A percentile compares a stretch with the other conserved stretches of the same genome.
These are phyloP conservation scores for Meandrusa payeni DNA, from an alignment of 2,888 invertebrate species.

Conservation along the genomic window DNA sequence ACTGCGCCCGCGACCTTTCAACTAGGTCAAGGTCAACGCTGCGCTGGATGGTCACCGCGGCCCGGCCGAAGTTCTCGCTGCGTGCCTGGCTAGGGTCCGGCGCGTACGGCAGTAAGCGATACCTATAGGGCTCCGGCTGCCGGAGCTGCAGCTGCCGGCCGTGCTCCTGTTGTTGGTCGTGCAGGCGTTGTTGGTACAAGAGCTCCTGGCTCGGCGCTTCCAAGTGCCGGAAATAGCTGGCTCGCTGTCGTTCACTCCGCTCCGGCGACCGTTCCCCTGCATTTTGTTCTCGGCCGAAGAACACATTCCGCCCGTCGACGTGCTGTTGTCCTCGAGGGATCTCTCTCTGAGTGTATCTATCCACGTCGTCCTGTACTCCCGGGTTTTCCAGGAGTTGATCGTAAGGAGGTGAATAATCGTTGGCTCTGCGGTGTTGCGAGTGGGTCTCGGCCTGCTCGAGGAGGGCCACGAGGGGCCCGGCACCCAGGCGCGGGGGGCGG, in stretches of 20 bases:
- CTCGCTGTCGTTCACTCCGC: constrained; percentile 28
- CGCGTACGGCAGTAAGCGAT: constrained; percentile 42
- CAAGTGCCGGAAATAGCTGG: constrained; percentile 19
- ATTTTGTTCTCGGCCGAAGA: constrained; percentile 28
- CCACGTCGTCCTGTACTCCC: constrained; percentile 26
- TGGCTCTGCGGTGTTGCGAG: constrained; percentile 59
- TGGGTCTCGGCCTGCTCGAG: constrained; percentile 33
- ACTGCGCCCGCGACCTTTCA: constrained; percentile 39
- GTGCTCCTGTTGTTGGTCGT: constrained; percentile 40
- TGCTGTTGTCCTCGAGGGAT: constrained; percentile 29
- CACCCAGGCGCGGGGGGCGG: constrained; percentile 51
- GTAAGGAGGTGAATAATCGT: constrained; percentile 43
- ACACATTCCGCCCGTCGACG: constrained; percentile 30
- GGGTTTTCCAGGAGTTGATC: constrained; percentile 41
- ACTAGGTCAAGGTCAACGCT: constrained; percentile 71
- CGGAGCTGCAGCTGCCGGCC: constrained; percentile 38
- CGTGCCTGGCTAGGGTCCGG: constrained; percentile 35
- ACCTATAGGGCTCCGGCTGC: constrained; percentile 43
- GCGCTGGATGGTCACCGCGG: constrained; percentile 35
- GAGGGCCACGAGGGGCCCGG: constrained; percentile 43
- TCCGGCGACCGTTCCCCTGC: constrained; percentile 28
- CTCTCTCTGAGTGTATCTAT: constrained; percentile 35
- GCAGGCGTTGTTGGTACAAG: constrained; percentile 38
- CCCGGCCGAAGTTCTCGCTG: constrained; percentile 30
- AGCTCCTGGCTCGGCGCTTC: constrained; percentile 36